Percentiles rank a stretch among this genome's conserved stretches.
Conservation (phyloP, 2,888 invertebrate species). For the Tetanocera ferruginea region DNA sequence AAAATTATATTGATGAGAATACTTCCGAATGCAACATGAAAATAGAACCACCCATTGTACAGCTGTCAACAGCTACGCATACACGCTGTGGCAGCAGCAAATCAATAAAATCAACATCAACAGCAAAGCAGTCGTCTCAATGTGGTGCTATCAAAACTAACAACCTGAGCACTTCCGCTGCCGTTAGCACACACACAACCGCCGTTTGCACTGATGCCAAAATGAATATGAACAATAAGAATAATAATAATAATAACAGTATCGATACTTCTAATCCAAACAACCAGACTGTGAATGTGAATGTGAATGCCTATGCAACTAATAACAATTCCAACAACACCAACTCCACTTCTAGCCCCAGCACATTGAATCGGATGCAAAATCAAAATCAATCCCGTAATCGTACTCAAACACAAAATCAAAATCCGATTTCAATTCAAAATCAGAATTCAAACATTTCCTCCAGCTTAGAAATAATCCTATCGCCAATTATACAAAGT, state of each 20-base stretch:
- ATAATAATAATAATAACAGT: constrained; percentile 53
- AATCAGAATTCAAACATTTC: constrained; percentile 69
- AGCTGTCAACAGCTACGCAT: constrained; percentile 20
- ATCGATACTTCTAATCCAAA: background rate
- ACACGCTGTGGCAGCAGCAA: constrained; percentile 34
- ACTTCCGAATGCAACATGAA: background rate
- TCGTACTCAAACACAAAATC: background rate
- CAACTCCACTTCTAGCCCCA: constrained; percentile 11
- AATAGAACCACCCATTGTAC: background rate
- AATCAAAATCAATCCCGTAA: constrained; percentile 1
- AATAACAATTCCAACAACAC: constrained; percentile 43
- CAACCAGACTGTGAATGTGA: constrained; percentile 54
- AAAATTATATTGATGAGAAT: background rate
- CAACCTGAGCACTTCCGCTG: constrained; percentile 27
- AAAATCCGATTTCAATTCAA: constrained; percentile 55
- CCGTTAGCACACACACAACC: constrained; percentile 37
- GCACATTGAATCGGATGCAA: constrained; percentile 11
- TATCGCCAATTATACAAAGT: constrained; percentile 71
- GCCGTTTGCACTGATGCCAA: constrained; percentile 52
- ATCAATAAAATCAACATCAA: constrained; percentile 34
- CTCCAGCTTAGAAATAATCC: constrained; percentile 71
- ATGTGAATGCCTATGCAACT: constrained; percentile 39
- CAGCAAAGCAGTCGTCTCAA: constrained; percentile 34
- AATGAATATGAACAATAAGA: constrained; percentile 64
- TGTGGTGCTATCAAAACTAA: constrained; percentile 15